Evolutionary conservation across 2,888 invertebrate genomes (phyloP), one percentile per base, ranked within the genome.

Genomic region (Calephelis perditalis): DNA sequence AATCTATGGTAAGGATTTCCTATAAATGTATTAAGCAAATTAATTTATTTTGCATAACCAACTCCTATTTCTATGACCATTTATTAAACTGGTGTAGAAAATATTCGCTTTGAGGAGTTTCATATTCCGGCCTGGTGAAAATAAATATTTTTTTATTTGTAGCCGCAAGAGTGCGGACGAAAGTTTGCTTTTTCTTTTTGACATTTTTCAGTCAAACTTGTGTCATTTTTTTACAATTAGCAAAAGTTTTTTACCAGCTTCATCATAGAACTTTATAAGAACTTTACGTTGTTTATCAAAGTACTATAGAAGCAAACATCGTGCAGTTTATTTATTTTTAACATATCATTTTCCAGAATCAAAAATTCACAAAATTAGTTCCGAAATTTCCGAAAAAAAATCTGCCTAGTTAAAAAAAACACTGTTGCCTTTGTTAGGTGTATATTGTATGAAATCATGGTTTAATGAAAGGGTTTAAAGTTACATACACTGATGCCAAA

Each of bases 141-240:
- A 66, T 66, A 62, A 67, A 67, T 63, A 65, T 61, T 59, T 63
- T 61, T 56, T 52, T 62, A 56, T 46, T 57, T 67, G 57, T 65
- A 56, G 67, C 74, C 72, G 70, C 71, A 68, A 61, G 79, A 79
- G 81, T 77, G 79, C 79, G 82, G 79, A 78, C 78, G 81, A 75
- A 55, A 8, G 15, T 36, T 55, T 15, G 12, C 26, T 26, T 43
- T 44, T 11, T 46, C 46, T 36, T 36, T 56, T 46, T 59, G 46
- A 35, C 8, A 55, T 9, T 59, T 59, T 56, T 36, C 2, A 37
- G 15, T 56, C 44, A 56, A 15, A 15, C 15, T 43, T 15, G 10
- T 26, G 12, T 12, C 10, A 43, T 43, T 44, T 56, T 40, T 56
- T 56, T 43, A 5, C 37, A 55, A 37, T 40, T 37, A 56, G 35